These are phyloP conservation scores for Myrmophylax atrothorax DNA, from an alignment of 2,113 vertebrate genomes.

Conservation along the genomic window DNA sequence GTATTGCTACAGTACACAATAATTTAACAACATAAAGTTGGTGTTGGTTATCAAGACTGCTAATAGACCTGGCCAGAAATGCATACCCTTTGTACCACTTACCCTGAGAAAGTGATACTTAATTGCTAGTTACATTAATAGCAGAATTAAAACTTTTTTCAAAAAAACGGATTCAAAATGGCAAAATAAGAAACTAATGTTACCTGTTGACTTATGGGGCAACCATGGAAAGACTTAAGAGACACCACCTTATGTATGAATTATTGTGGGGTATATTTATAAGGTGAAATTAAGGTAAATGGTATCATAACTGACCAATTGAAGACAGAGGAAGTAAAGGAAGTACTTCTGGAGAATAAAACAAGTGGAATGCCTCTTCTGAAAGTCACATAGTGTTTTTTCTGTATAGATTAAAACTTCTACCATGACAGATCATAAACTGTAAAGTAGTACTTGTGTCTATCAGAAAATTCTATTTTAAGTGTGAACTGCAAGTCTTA, in stretches of 20 bases:
- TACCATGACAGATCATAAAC: background rate
- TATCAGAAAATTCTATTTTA: slow-evolving; percentile 4
- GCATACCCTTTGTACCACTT: background rate
- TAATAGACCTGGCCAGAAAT: background rate
- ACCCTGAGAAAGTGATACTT: background rate
- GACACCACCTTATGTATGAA: background rate
- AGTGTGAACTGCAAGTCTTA: background rate
- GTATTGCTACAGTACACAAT: background rate
- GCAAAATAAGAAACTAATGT: background rate
- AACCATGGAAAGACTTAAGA: background rate
- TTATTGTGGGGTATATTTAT: background rate
- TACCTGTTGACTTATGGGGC: background rate
- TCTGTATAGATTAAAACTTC: background rate
- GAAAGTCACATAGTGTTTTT: background rate
- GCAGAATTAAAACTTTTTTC: background rate
- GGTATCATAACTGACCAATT: background rate
- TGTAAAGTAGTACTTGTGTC: background rate
- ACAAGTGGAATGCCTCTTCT: background rate
- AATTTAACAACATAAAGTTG: background rate
- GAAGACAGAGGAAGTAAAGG: background rate
- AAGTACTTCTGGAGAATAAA: background rate
- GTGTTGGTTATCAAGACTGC: background rate
- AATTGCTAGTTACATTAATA: background rate
- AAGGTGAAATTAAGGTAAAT: background rate
- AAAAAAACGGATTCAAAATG: background rate